Conservation (phyloP, 2,113 vertebrate species). For the Gobiocypris rarus region DNA sequence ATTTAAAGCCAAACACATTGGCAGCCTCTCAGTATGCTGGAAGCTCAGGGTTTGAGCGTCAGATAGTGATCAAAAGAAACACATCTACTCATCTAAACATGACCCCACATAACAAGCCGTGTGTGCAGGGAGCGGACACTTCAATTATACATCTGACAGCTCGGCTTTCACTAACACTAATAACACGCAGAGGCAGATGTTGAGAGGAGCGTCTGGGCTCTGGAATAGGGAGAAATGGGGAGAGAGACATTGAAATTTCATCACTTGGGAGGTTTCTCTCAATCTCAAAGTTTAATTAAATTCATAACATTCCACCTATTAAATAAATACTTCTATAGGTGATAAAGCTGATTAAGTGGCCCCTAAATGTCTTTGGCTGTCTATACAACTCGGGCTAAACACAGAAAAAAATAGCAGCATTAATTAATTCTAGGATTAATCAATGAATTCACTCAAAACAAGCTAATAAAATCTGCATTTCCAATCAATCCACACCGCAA, state of each 20-base stretch:
- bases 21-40: conserved; percentile 39
- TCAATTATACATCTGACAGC: conserved; percentile 74
- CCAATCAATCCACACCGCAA: background rate
- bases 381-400: background rate
- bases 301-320: conserved; percentile 31
- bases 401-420: background rate
- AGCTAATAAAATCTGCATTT: conserved; percentile 16
- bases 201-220: conserved; percentile 29
- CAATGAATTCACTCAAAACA: conserved; percentile 15
- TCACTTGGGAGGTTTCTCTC: conserved; percentile 36
- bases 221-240: conserved; percentile 28
- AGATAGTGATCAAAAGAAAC: conserved; percentile 72
- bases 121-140: conserved; percentile 61
- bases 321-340: conserved; percentile 26
- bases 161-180: conserved; percentile 69
- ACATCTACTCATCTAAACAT: conserved; percentile 66
- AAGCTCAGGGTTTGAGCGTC: conserved; percentile 48
- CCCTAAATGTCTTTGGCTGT: conserved; percentile 5
- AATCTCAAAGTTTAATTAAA: conserved; percentile 40
- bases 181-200: conserved; percentile 56
- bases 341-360: conserved; percentile 21
- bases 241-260: conserved; percentile 54
- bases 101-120: conserved; percentile 63
- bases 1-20: conserved; percentile 48
- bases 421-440: conserved; percentile 17